Evolutionary conservation across 2,888 invertebrate species (phyloP), one percentile per base, ranked within the genome.

Genomic region (Gasteruption jaculator): DNA sequence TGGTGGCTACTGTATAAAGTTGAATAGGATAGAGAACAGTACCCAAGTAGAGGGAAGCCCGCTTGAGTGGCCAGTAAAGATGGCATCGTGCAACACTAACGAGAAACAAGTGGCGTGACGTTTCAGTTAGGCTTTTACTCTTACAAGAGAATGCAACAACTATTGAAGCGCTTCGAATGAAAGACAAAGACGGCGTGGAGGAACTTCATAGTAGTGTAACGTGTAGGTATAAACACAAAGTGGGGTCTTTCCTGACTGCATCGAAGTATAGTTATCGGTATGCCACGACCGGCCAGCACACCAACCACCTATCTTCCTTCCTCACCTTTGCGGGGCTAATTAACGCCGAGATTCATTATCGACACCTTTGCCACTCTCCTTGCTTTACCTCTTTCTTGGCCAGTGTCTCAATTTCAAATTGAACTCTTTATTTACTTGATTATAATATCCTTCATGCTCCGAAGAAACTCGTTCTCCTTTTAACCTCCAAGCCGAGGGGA

Each of bases 311-410:
- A 61, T 62, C 62, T 55, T n/a, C n/a, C n/a, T n/a, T n/a, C 52
- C 55, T 60, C 57, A 57, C 60, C 58, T 56, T 53, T 51, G 36
- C 20, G 48, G 52, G 51, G 56, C 63, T 65, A 65, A 65, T 66
- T 65, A 66, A 65, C 65, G 59, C 50, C 45, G 48, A 63, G 65
- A 65, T 65, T 63, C 63, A 65, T 65, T 65, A 65, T 65, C 65
- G 61, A 66, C 65, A 66, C 65, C 50, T 55, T 54, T 46, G 49
- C 52, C 48, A 51, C 50, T 50, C 35, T 39, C 44, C 26, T 21
- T n/a, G n/a, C n/a, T n/a, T n/a, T n/a, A n/a, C n/a, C n/a, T n/a
- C n/a, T n/a, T n/a, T n/a, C n/a, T n/a, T 54, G 36, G 49, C 43
- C 52, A 46, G 53, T 53, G 59, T 63, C 63, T 65, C 58, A 54